A percentile compares a stretch with the other conserved stretches of the same genome.
These are phyloP conservation scores for Trachemys scripta DNA, from an alignment of 2,113 vertebrate species.

Conservation along the genomic window DNA sequence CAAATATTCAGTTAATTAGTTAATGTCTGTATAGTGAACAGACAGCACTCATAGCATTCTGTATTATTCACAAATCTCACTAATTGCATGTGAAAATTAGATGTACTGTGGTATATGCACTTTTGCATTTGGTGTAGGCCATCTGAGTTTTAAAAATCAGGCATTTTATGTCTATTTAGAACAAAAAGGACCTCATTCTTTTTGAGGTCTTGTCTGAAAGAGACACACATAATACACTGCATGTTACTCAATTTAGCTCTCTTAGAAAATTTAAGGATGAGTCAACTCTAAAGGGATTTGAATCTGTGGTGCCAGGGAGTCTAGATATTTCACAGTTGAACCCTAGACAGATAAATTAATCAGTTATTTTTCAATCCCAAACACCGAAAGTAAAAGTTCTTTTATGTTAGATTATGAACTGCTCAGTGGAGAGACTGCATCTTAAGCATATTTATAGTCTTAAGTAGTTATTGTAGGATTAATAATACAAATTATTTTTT, in stretches of 20 bases:
- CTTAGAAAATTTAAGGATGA: slow-evolving; percentile 5
- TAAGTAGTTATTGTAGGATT: neutral
- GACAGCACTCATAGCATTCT: neutral
- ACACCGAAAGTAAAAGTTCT: neutral
- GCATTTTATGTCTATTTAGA: neutral
- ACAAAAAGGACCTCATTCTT: neutral
- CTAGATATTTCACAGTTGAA: neutral
- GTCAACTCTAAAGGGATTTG: neutral
- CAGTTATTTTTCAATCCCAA: neutral
- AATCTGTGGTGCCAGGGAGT: slow-evolving; percentile 14
- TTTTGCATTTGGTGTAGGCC: neutral
- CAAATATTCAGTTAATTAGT: neutral
- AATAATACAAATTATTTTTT: neutral
- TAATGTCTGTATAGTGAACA: neutral
- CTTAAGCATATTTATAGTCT: neutral
- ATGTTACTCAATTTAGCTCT: neutral
- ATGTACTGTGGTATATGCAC: neutral
- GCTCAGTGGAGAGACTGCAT: neutral
- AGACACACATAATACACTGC: neutral
- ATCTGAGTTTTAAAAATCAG: neutral
- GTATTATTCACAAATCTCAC: neutral
- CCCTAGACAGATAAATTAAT: neutral
- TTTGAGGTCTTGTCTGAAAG: neutral
- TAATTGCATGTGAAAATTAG: neutral
- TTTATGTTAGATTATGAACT: neutral